Evolutionary conservation across 2,888 invertebrate species (phyloP), one percentile per base, ranked within the genome.

Genomic region (Cybosia mesomella): DNA sequence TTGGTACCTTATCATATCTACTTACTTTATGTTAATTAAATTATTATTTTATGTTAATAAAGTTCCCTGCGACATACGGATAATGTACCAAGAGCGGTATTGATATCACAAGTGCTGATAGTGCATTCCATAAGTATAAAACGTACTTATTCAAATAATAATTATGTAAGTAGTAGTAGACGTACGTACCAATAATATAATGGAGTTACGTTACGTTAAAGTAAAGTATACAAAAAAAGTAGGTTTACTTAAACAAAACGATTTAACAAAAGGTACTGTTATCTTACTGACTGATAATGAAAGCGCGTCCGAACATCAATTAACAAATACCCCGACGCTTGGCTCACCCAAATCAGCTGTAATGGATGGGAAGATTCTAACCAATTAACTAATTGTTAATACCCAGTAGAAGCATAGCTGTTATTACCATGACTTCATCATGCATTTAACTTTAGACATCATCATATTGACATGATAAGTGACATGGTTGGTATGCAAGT

Each of bases 301-400:
- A 87, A 85, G 75, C 76, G 85, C 84, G 88, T 85, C 84, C 83
- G 79, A 81, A 89, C 84, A 86, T 80, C 87, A 90, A 92, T 92
- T 91, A 92, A 87, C 86, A 80, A 90, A 92, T 91, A 85, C 91
- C 88, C 86, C 82, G 87, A 87, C 88, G 89, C 89, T 90, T 88
- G 83, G 82, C 85, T 91, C 91, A 88, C 83, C 84, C 85, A 74
- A 80, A 83, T 79, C 79, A 80, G 74, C 64, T 68, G 82, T 91
- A 92, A 91, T 91, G 89, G 89, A 83, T 82, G 81, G 81, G 83
- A 86, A 87, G 86, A 89, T 87, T 86, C 87, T 77, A 86, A 91
- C 85, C 88, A 91, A 92, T 93, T 92, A 91, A 85, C 84, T 84
- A 83, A 85, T 82, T 83, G 80, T 83, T 85, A 79, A 79, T 84